Conservation (phyloP, 1,140 invertebrate species). For the Atta texana region DNA sequence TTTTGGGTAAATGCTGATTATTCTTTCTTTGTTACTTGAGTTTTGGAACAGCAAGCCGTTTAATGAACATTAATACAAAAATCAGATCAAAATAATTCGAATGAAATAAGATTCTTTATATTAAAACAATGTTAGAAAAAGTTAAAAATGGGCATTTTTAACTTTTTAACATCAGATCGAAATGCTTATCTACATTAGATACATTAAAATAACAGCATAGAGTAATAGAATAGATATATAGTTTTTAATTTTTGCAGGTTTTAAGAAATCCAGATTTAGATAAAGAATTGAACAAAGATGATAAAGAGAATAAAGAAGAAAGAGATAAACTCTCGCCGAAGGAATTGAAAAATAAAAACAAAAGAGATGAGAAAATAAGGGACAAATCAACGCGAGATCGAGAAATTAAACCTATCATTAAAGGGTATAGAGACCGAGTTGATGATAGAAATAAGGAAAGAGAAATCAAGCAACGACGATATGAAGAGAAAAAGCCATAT, state of each 20-base stretch:
- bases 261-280: constrained; percentile 84
- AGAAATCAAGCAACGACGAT: constrained; percentile 85
- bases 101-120: too few species aligned
- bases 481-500: constrained; percentile 83
- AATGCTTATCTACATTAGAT: too few species aligned
- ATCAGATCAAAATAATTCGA: not conserved
- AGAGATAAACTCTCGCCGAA: constrained; percentile 81
- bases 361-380: constrained; percentile 81
- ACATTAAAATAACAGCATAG: constrained; percentile 18
- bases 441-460: constrained; percentile 84
- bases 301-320: constrained; percentile 84
- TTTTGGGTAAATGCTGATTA: not conserved
- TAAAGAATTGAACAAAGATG: constrained; percentile 82
- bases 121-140: too few species aligned
- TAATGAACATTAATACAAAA: not conserved
- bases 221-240: not conserved
- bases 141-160: too few species aligned
- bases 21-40: not conserved
- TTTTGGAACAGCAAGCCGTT: not conserved
- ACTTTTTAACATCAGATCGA: too few species aligned
- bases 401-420: constrained; percentile 78
- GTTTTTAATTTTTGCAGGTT: constrained; percentile 76
- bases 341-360: constrained; percentile 82
- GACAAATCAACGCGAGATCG: constrained; percentile 81
- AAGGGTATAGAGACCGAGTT: constrained; percentile 82